These are phyloP conservation scores for Pachyrhynchus sulphureomaculatus DNA, from an alignment of 1,140 invertebrate genomes.

Conservation along the genomic window DNA sequence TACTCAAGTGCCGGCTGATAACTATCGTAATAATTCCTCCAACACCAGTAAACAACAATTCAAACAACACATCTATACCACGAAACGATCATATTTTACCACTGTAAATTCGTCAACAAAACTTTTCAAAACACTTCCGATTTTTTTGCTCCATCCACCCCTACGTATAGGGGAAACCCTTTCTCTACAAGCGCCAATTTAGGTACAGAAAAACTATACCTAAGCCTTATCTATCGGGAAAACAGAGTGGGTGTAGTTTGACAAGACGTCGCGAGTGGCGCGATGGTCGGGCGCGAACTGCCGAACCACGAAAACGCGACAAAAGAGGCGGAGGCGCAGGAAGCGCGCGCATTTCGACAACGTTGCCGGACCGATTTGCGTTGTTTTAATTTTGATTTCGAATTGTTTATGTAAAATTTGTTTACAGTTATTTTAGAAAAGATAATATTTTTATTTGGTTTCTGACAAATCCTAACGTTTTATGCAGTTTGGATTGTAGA, in stretches of 20 bases:
- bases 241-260: slow-evolving; percentile 1
- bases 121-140: not conserved
- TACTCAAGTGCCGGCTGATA: slow-evolving; percentile 3
- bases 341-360: slow-evolving; percentile 20
- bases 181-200: not conserved
- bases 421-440: no score
- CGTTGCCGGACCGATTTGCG: slow-evolving; percentile 13
- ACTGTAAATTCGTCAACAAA: not conserved
- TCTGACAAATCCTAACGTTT: no score
- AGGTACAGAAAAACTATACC: not conserved
- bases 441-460: no score
- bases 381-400: no score
- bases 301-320: slow-evolving; percentile 9
- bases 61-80: slow-evolving; percentile 13
- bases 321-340: slow-evolving; percentile 11
- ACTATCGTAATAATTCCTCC: not conserved
- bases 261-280: slow-evolving; percentile 1
- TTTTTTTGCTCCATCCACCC: not conserved
- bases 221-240: not conserved
- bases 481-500: no score
- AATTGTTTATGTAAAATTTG: no score
- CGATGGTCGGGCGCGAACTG: slow-evolving; percentile 22
- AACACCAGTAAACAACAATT: slow-evolving; percentile 16
- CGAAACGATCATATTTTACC: not conserved
- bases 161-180: not conserved